These are phyloP conservation scores for Falco punctatus DNA, from an alignment of 2,113 vertebrate species.

Conservation along the genomic window DNA sequence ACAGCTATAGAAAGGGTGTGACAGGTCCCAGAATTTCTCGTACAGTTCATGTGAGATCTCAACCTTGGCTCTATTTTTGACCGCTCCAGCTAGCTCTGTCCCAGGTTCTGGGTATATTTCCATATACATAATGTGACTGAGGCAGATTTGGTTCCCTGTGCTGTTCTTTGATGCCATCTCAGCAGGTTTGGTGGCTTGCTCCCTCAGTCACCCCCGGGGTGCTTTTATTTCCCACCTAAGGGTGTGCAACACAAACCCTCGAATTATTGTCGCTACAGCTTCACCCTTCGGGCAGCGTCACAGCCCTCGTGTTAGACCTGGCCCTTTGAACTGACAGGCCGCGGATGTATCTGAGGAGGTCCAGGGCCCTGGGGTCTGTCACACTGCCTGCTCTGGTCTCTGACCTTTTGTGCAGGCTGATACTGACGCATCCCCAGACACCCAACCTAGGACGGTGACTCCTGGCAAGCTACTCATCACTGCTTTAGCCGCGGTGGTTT, in stretches of 20 bases:
- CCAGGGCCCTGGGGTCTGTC: not conserved
- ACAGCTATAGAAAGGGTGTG: not conserved
- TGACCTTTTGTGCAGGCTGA: not conserved
- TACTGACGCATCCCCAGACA: not conserved
- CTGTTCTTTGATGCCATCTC: not conserved
- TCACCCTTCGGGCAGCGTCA: not conserved
- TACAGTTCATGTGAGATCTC: not conserved
- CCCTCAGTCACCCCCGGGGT: not conserved
- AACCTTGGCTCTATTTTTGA: not conserved
- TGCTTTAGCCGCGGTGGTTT: not conserved
- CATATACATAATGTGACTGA: not conserved
- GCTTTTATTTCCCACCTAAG: not conserved
- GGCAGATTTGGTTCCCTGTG: not conserved
- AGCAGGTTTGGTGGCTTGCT: not conserved
- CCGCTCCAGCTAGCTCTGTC: not conserved
- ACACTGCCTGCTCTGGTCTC: not conserved
- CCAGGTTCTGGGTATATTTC: not conserved
- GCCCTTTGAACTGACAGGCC: not conserved
- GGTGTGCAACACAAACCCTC: not conserved
- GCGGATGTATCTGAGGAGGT: not conserved
- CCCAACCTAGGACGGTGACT: not conserved
- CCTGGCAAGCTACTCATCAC: not conserved
- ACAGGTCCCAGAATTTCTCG: not conserved
- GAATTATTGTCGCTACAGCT: not conserved
- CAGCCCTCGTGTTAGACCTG: not conserved